Conservation (phyloP, 2,888 invertebrate species). For the Epinotia nisella region DNA sequence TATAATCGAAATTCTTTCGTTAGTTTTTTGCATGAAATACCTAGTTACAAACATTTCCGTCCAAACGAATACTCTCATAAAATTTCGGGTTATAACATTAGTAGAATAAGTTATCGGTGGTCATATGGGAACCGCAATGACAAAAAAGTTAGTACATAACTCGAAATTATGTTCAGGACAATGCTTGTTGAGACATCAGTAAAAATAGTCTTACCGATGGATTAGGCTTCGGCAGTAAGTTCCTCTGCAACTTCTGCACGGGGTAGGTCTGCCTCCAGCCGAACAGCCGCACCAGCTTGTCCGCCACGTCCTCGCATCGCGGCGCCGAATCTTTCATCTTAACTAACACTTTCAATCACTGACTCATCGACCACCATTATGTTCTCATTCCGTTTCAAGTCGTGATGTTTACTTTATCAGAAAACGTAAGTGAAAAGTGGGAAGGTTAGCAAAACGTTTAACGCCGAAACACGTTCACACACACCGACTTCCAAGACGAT, state of each 20-base stretch:
- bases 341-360: slow-evolving; percentile 23
- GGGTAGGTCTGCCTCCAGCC: slow-evolving; percentile 93
- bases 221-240: slow-evolving; percentile 78
- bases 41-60: background rate
- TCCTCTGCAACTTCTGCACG: slow-evolving; percentile 90
- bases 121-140: too few relatives aligned
- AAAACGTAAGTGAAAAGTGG: slow-evolving; percentile 48
- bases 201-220: slow-evolving; percentile 62
- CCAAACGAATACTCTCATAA: background rate
- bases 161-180: too few relatives aligned
- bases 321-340: slow-evolving; percentile 86
- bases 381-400: slow-evolving; percentile 46
- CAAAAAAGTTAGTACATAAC: background rate
- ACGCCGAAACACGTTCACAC: slow-evolving; percentile 26
- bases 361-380: slow-evolving; percentile 24
- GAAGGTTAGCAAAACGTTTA: slow-evolving; percentile 43
- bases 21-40: background rate
- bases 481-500: slow-evolving; percentile 1
- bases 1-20: background rate
- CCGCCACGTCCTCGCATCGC: slow-evolving; percentile 90
- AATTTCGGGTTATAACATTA: too few relatives aligned
- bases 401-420: slow-evolving; percentile 37
- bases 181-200: background rate
- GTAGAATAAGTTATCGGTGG: background rate
- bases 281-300: slow-evolving; percentile 90